These are phyloP conservation scores for Metacarcinus magister DNA, from an alignment of 2,888 invertebrate genomes.

Conservation along the genomic window DNA sequence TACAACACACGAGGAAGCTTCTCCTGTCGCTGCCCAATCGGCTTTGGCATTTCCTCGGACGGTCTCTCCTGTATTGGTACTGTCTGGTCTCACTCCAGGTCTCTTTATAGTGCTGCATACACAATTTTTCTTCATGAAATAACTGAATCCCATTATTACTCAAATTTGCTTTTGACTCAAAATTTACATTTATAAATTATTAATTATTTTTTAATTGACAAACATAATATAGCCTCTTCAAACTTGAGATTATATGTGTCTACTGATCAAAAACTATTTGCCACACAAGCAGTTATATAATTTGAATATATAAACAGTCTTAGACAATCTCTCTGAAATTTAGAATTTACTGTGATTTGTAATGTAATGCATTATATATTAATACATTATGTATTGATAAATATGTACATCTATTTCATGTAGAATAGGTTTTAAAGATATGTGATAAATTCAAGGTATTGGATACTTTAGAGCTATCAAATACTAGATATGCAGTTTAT, in stretches of 20 bases:
- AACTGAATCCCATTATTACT: neutral
- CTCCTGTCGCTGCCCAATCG: slow-evolving; percentile 90
- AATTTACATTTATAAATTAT: neutral
- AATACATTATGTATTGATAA: neutral
- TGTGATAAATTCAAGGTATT: neutral
- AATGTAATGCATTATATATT: neutral
- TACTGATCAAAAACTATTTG: too few relatives aligned
- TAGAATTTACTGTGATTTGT: too few relatives aligned
- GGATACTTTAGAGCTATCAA: neutral
- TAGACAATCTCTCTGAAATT: neutral
- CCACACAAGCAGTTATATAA: too few relatives aligned
- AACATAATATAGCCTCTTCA: too few relatives aligned
- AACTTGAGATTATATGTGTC: too few relatives aligned
- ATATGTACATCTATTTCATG: neutral
- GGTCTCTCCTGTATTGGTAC: slow-evolving; percentile 91
- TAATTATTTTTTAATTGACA: neutral
- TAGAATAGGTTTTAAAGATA: neutral
- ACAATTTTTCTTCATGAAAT: neutral
- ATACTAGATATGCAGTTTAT: neutral
- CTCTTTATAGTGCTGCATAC: neutral
- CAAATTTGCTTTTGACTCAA: neutral
- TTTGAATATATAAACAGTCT: neutral
- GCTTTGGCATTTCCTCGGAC: slow-evolving; percentile 93
- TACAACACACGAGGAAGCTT: slow-evolving; percentile 91
- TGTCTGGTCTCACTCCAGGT: slow-evolving; percentile 63